Percentiles rank a stretch among this genome's conserved stretches.
phyloP scores from a whole-genome alignment of 2,888 invertebrate genomes.

The Ethmia dodecea region DNA sequence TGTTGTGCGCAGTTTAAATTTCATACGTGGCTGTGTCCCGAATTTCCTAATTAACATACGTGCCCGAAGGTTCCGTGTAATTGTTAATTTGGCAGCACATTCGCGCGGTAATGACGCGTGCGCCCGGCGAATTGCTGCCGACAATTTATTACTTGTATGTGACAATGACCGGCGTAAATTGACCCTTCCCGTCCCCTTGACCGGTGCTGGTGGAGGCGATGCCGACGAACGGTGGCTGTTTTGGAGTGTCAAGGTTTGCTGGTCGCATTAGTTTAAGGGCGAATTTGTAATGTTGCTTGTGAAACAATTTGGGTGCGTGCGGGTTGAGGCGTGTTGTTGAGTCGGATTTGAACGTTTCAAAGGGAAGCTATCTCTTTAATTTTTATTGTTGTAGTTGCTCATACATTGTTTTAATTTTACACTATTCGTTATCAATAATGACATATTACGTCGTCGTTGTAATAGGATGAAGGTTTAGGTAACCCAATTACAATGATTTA shows the following conservation, averaged over 20 bases:
- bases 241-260: constrained; percentile 18
- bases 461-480: no score
- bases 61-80: constrained; percentile 52
- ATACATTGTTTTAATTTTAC: no score
- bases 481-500: no score
- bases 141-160: constrained; percentile 58
- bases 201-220: no score
- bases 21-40: constrained; percentile 25
- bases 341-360: constrained; percentile 10
- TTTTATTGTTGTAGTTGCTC: no score
- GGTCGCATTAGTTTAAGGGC: constrained; percentile 55
- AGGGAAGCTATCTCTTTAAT: no score
- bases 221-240: background rate
- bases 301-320: constrained; percentile 51
- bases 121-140: constrained; percentile 31
- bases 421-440: no score
- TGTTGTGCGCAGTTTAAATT: constrained; percentile 2
- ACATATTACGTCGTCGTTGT: no score
- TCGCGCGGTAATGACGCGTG: constrained; percentile 66
- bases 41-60: constrained; percentile 68
- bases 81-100: constrained; percentile 73
- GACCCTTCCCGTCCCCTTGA: constrained; percentile 21
- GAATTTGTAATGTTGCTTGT: constrained; percentile 46
- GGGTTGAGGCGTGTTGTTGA: constrained; percentile 16
- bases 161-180: constrained; percentile 35